Conservation (phyloP, 2,888 invertebrate genomes). For the Crepidodera aurea region DNA sequence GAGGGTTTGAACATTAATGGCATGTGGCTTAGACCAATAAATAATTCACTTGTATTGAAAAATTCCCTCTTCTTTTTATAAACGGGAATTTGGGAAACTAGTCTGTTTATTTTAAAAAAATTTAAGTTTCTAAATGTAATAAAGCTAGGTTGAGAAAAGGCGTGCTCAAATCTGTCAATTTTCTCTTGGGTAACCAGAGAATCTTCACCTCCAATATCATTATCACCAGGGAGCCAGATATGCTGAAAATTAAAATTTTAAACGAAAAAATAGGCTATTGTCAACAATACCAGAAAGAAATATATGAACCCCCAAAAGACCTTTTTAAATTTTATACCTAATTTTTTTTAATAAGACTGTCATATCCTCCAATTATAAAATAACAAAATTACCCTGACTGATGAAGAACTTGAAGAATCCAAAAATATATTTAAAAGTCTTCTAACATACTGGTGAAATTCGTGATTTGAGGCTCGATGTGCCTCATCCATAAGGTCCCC, state of each 20-base stretch:
- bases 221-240: conserved; percentile 93
- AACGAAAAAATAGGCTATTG: too few relatives aligned
- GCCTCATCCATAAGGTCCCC: conserved; percentile 98
- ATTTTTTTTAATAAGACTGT: too few relatives aligned
- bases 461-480: conserved; percentile 72
- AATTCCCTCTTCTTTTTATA: conserved; percentile 61
- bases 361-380: too few relatives aligned
- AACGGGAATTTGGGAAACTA: conserved; percentile 71
- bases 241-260: conserved; percentile 62
- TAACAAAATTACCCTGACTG: conserved; percentile 52
- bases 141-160: conserved; percentile 76
- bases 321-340: too few relatives aligned
- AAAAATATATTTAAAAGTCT: conserved; percentile 76
- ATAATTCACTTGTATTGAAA: conserved; percentile 62
- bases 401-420: conserved; percentile 53
- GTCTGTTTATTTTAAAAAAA: conserved; percentile 78
- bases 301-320: too few relatives aligned
- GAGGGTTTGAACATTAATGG: conserved; percentile 69
- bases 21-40: conserved; percentile 78
- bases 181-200: conserved; percentile 74
- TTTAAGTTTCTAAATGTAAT: conserved; percentile 69
- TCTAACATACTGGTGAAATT: conserved; percentile 77
- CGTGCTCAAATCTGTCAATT: conserved; percentile 74
- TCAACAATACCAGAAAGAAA: too few relatives aligned
- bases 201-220: conserved; percentile 95